A percentile compares a stretch with the other conserved stretches of the same genome.
These are phyloP conservation scores for Montipora cactus DNA, from an alignment of 64 coral and sea anemone species.

Conservation along the genomic window DNA sequence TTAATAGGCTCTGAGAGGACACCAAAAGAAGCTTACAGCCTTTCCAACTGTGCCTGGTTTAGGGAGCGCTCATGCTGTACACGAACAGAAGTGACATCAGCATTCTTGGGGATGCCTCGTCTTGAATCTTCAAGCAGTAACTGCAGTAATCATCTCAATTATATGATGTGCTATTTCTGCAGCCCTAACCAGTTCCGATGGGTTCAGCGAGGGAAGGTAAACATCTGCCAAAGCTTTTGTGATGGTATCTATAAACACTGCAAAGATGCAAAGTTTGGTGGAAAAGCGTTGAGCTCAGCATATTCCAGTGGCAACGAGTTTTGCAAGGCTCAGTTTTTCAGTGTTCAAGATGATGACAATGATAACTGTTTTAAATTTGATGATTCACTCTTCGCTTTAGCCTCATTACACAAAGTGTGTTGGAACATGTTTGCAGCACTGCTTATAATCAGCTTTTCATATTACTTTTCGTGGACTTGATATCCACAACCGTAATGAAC, in stretches of 20 bases:
- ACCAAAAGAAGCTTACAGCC: slow-evolving; percentile 93
- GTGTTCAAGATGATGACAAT: slow-evolving; percentile 41
- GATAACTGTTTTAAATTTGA: slow-evolving; percentile 85
- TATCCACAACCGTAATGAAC: not conserved
- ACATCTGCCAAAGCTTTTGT: slow-evolving; percentile 81
- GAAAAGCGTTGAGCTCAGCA: slow-evolving; percentile 47
- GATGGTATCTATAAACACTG: slow-evolving; percentile 80
- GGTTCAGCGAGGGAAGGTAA: slow-evolving; percentile 60
- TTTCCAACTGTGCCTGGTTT: slow-evolving; percentile 97
- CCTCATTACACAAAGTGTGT: not conserved
- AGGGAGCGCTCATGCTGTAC: slow-evolving; percentile 85
- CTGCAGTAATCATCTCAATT: slow-evolving; percentile 90
- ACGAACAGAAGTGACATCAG: slow-evolving; percentile 90
- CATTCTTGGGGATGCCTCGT: slow-evolving; percentile 79
- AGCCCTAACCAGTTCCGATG: slow-evolving; percentile 87
- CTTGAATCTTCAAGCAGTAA: slow-evolving; percentile 66
- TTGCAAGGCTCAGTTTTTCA: slow-evolving; percentile 87
- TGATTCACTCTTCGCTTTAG: slow-evolving; percentile 48
- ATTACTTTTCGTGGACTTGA: slow-evolving; percentile 14
- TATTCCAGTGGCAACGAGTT: slow-evolving; percentile 75
- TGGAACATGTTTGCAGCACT: not conserved
- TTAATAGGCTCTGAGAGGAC: slow-evolving; percentile 71
- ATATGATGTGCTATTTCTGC: slow-evolving; percentile 98
- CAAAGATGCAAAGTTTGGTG: slow-evolving; percentile 77
- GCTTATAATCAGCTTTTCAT: slow-evolving; percentile 16